Percentiles rank a stretch among this genome's conserved stretches.
Conservation (phyloP, 2,113 vertebrate species). For the Neodon shergylaensis region DNA sequence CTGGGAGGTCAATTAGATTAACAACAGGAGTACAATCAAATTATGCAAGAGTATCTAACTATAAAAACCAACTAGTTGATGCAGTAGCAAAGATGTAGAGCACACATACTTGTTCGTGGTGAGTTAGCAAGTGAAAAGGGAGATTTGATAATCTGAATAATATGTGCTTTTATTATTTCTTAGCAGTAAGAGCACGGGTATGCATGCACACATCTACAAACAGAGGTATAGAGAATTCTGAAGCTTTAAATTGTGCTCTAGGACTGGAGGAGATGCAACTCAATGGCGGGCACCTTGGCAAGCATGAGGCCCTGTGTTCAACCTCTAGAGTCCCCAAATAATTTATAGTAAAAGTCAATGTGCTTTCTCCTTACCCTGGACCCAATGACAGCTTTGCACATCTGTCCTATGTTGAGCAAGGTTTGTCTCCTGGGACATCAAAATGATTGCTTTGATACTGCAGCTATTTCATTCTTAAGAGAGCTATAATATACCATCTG, state of each 20-base stretch:
- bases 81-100: no score
- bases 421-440: neutral
- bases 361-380: no score
- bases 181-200: neutral
- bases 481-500: neutral
- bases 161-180: neutral
- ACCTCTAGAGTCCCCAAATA: neutral
- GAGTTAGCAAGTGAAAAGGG: neutral
- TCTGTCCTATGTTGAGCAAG: neutral
- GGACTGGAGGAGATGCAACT: neutral
- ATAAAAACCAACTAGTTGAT: neutral
- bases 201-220: neutral
- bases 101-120: neutral
- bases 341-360: neutral
- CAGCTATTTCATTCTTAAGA: neutral
- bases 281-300: neutral
- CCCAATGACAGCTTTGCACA: neutral
- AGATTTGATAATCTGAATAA: neutral
- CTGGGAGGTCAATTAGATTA: neutral
- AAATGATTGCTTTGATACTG: neutral
- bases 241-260: neutral
- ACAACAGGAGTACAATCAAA: neutral
- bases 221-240: neutral
- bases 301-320: neutral
- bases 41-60: neutral